Evolutionary conservation across 2,113 vertebrate species (phyloP).

Genomic region (Ceyx melanurus): DNA sequence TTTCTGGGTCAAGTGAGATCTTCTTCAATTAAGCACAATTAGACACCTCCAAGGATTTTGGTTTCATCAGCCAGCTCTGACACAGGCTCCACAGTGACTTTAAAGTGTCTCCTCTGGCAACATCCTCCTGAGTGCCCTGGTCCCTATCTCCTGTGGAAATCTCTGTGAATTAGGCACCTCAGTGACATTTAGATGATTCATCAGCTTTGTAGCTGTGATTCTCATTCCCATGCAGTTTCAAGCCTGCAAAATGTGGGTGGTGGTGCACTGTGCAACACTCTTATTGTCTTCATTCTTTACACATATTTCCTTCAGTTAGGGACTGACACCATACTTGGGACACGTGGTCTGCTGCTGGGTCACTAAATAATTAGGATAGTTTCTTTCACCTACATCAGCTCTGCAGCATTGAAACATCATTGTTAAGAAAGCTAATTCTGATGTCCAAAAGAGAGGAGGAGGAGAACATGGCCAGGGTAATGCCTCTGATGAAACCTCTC

Average conservation of each 20-base stretch:
- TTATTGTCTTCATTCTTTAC: neutral
- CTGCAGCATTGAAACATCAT: neutral
- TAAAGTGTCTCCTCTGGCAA: neutral
- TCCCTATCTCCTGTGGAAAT: neutral
- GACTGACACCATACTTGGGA: neutral
- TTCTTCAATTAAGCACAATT: neutral
- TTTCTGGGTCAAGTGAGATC: neutral
- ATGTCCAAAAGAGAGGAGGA: neutral
- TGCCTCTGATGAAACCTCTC: neutral
- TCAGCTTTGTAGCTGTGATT: neutral
- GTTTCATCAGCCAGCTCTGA: neutral
- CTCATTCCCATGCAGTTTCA: neutral
- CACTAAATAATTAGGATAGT: neutral
- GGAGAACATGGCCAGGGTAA: neutral
- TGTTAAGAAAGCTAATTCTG: neutral
- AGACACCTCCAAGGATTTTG: neutral
- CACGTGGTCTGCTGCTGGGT: fast-evolving
- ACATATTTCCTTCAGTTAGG: neutral
- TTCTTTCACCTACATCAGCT: neutral
- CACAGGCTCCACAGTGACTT: neutral
- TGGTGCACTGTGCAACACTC: neutral
- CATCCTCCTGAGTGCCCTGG: neutral
- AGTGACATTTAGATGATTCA: neutral
- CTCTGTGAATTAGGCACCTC: neutral
- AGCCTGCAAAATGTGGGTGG: neutral